Percentiles rank a stretch among this genome's conserved stretches.
phyloP scores from a whole-genome alignment of 1,140 invertebrate species.

The Dreissena polymorpha region DNA sequence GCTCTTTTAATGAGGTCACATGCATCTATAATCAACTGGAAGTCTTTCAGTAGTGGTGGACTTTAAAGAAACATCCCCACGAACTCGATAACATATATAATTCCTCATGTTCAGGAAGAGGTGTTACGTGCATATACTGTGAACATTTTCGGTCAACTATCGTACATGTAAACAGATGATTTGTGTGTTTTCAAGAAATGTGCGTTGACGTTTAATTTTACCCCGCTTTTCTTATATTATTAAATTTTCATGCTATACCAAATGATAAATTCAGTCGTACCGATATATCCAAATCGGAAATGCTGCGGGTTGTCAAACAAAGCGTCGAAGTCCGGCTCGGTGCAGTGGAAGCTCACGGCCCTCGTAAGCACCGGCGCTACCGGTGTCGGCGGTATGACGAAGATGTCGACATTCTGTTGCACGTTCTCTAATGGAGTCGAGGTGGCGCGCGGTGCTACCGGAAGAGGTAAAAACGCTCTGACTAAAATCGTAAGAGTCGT shows the following conservation, averaged over 20 bases:
- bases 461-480: too few relatives aligned
- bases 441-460: not conserved
- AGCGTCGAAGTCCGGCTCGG: slow-evolving; percentile 8
- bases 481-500: too few relatives aligned
- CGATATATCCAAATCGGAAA: slow-evolving; percentile 13
- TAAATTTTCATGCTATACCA: not conserved
- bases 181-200: not conserved
- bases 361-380: not conserved
- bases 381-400: not conserved
- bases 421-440: not conserved
- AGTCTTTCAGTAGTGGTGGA: not conserved
- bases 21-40: not conserved
- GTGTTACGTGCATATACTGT: too few relatives aligned
- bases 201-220: not conserved
- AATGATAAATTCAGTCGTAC: not conserved
- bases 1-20: not conserved
- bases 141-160: too few relatives aligned
- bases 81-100: not conserved
- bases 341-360: not conserved
- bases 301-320: slow-evolving; percentile 8
- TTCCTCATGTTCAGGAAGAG: too few relatives aligned
- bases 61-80: not conserved
- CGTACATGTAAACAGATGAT: not conserved
- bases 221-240: not conserved
- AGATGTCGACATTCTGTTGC: not conserved